Base-by-base conservation (phyloP, 1,140 invertebrate species). In the Ptiloglossa arizonensis region DNA sequence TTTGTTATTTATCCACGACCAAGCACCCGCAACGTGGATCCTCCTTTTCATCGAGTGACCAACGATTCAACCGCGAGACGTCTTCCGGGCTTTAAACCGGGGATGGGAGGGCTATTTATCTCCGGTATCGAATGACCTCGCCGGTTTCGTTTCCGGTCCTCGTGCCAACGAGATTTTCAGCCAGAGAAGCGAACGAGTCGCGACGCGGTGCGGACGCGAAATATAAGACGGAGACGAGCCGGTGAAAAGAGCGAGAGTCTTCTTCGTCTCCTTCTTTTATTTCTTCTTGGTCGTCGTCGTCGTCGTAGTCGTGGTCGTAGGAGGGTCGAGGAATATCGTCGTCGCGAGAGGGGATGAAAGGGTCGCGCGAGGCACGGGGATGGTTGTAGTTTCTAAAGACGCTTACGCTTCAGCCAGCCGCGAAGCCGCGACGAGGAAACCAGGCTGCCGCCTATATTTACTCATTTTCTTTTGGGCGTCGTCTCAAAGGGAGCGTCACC, bases 1-100 rank as follows among this genome's bases (percentile, higher is more conserved):
- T 87, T 85, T 71, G 79, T 87, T 87, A 85, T 85, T 87, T 86
- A 86, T 84, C 75, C n/a, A n/a, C 68, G 56, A 24, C 19, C n/a
- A 27, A 27, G 13, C 9, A 24, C 24, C 15, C 8, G 38, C 15
- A 27, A 9, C 11, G 38, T 4, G 5, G 9, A 5, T 24, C 13
- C 17, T 32, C 17, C 19, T 60, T 70, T 44, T 66, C 38, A 19
- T 38, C 57, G 70, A 22, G 15, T 44, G 62, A 57, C 60, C 17
- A 48, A 41, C 8, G 63, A 46, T 52, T 35, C 41, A 68, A 35
- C 6, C 9, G 24, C 60, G 24, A 9, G 24, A 29, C 19, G 35
- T 19, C n/a, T 80, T 83, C 56, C 59, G 54, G 38, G 54, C 41
- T 74, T 74, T 54, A 27, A 79, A 64, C 6, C 50, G 4, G 6